Evolutionary conservation across 2,888 invertebrate species (phyloP), one percentile per base, ranked within the genome.

Genomic region (Caenorhabditis sp.): DNA sequence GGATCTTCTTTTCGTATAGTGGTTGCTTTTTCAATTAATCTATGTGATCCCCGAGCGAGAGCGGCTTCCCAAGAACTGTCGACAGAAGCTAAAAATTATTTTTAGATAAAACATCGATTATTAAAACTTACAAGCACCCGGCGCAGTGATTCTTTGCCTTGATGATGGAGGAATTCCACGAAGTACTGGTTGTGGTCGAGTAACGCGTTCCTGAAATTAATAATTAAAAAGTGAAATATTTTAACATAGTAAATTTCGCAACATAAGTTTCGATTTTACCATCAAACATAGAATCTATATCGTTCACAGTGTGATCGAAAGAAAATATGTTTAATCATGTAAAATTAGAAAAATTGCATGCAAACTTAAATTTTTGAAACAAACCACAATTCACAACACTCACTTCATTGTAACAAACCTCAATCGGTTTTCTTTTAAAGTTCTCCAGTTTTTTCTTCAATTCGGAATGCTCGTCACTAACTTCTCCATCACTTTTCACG

Each of bases 371-470:
- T n/a, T n/a, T n/a, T n/a, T n/a, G n/a, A n/a, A n/a, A n/a, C 14
- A 36, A 31, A 58, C 25, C n/a, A 49, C 38, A 26, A 14, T 5
- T 20, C 43, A 27, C 63, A 62, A 50, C 49, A 72, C 73, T 73
- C 73, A 73, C 73, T 65, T 73, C 63, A 68, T 72, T 72, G 63
- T 50, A 57, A 73, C 73, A 59, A 68, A 73, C 73, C 73, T 73
- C 73, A n/a, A 73, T 73, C 27, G 65, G 65, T 12, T 36, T 20
- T 14, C 56, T 25, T 56, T 20, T n/a, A 36, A 25, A 23, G 26
- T 57, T 36, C 20, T 21, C 21, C 21, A 31, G 21, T 58, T 38
- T 38, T 58, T 26, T 14, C 4, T 38, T 36, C 27, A 21, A 12
- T 21, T 36, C 58, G n/a, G n/a, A 21, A 49, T 59, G 49, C 7